phyloP scores from a whole-genome alignment of 2,797 vertebrate species.

The Anabacerthia variegaticeps region DNA sequence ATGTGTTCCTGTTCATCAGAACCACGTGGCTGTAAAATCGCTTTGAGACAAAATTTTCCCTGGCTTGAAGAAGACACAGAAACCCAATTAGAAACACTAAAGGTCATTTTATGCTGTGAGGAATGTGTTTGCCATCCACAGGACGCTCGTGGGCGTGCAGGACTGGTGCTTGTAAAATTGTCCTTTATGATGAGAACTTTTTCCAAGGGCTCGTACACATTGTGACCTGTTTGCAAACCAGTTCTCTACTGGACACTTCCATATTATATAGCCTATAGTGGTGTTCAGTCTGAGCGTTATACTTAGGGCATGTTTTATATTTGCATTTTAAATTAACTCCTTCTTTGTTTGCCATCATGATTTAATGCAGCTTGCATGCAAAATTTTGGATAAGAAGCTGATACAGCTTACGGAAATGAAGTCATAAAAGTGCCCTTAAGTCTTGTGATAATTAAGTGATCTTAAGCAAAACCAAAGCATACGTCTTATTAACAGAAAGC shows the following conservation, averaged over 20 bases:
- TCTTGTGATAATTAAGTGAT: background rate
- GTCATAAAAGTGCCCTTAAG: background rate
- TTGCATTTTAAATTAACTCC: background rate
- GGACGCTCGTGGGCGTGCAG: background rate
- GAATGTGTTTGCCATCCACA: background rate
- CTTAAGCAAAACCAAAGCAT: background rate
- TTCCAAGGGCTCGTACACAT: background rate
- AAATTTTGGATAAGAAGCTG: conserved; percentile 7
- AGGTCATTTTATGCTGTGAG: background rate
- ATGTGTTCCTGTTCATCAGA: background rate
- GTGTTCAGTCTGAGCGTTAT: background rate
- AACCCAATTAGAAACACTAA: background rate
- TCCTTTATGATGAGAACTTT: background rate
- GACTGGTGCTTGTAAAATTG: background rate
- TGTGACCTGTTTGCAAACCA: background rate
- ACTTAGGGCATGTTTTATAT: background rate
- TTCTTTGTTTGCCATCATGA: conserved; percentile 8
- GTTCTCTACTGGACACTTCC: background rate
- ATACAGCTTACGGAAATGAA: background rate
- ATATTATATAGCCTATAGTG: background rate
- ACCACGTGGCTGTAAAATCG: background rate
- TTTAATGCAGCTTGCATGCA: conserved; percentile 2
- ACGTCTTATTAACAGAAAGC: background rate
- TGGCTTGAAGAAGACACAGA: background rate
- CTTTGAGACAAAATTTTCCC: background rate